Percentiles rank a stretch among this genome's conserved stretches.
These are phyloP conservation scores for Paratrypauchen microcephalus DNA, from an alignment of 2,797 vertebrate genomes.

Conservation along the genomic window DNA sequence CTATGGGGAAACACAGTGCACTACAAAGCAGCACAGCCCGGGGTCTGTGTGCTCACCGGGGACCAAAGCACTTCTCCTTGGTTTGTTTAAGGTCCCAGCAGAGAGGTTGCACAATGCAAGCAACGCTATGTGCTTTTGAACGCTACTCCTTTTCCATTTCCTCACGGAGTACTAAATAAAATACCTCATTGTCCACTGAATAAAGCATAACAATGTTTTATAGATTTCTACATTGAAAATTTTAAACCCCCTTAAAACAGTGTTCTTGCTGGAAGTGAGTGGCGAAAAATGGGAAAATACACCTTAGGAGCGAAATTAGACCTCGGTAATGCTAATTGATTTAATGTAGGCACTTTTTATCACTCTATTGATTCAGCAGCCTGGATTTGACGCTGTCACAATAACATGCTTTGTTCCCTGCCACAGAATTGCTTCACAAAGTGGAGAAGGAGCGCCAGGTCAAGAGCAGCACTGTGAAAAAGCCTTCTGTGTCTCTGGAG, in stretches of 20 bases:
- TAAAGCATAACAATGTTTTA: constrained; percentile 18
- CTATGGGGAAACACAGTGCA: constrained; percentile 62
- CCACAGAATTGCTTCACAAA: constrained; percentile 80
- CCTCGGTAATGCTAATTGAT: constrained; percentile 78
- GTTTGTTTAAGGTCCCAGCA: constrained; percentile 68
- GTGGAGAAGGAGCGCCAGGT: constrained; percentile 73
- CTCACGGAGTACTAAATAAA: constrained; percentile 49
- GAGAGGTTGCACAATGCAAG: constrained; percentile 49
- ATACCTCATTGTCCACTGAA: constrained; percentile 42
- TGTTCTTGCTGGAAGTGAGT: constrained; percentile 41
- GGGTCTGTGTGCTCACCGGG: constrained; percentile 60
- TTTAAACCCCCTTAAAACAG: constrained; percentile 24
- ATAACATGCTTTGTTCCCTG: constrained; percentile 79
- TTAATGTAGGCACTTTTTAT: constrained; percentile 70
- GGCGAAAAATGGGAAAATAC: constrained; percentile 45
- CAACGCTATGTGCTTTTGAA: constrained; percentile 49
- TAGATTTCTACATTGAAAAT: constrained; percentile 25
- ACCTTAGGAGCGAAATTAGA: constrained; percentile 74
- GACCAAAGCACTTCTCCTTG: constrained; percentile 62
- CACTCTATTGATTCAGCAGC: constrained; percentile 63
- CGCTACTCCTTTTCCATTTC: constrained; percentile 46
- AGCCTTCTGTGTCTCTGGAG: constrained; percentile 73
- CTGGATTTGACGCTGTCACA: constrained; percentile 68
- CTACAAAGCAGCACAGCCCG: constrained; percentile 69
- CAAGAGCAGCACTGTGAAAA: constrained; percentile 82